These are phyloP conservation scores for Noturus placidus DNA, from an alignment of 2,113 vertebrate species.

Conservation along the genomic window DNA sequence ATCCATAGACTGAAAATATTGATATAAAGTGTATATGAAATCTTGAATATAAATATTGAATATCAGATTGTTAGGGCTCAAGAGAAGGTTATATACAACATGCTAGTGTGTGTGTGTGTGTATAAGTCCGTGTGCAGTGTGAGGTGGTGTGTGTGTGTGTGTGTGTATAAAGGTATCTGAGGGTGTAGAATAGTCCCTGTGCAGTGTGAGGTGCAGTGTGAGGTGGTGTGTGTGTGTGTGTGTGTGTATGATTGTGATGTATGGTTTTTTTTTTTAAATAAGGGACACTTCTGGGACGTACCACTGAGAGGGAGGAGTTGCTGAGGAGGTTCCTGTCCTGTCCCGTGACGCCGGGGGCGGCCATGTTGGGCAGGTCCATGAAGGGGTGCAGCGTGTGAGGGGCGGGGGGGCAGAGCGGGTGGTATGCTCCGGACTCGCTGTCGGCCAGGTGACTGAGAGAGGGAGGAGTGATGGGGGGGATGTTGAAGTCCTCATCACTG, in stretches of 20 bases:
- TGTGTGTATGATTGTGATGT: too few species aligned
- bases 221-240: neutral
- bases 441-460: constrained; percentile 18
- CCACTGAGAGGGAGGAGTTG: constrained; percentile 16
- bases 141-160: too few species aligned
- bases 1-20: too few species aligned
- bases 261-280: neutral
- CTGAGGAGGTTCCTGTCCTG: constrained; percentile 1
- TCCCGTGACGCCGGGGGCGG: neutral
- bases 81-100: too few species aligned
- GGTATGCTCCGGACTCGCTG: neutral
- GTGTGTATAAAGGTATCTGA: too few species aligned
- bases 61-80: too few species aligned
- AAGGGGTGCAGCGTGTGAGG: constrained; percentile 29
- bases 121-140: too few species aligned
- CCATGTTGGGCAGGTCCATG: constrained; percentile 25
- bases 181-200: too few species aligned
- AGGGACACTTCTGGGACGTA: neutral
- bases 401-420: constrained; percentile 4
- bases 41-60: neutral
- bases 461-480: constrained; percentile 30
- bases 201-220: too few species aligned
- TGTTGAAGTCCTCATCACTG: constrained; percentile 24
- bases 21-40: neutral
- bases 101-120: too few species aligned